Evolutionary conservation across 2,113 vertebrate genomes (phyloP).

Genomic region (Tragelaphus buxtoni): DNA sequence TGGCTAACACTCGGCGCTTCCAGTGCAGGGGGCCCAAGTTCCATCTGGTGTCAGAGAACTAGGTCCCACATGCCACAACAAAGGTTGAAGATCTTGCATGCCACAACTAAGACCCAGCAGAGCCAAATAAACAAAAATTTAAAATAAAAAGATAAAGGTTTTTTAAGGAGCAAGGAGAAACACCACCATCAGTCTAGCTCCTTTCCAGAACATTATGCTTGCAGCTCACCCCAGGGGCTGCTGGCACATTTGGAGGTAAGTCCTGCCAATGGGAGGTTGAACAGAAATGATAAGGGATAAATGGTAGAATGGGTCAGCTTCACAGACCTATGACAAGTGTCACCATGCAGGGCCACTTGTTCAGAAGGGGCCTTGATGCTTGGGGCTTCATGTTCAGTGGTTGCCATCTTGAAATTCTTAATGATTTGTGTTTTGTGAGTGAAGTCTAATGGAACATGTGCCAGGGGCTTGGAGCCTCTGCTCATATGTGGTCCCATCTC

Average conservation of each 20-base stretch:
- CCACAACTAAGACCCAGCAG: not conserved
- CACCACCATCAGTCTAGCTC: not conserved
- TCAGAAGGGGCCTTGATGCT: not conserved
- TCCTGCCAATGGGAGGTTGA: not conserved
- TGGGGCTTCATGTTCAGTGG: not conserved
- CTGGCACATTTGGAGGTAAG: not conserved
- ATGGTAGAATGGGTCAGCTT: not conserved
- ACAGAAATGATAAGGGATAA: not conserved
- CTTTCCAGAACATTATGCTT: not conserved
- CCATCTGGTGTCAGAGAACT: not conserved
- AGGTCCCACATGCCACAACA: not conserved
- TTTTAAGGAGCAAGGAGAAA: not conserved
- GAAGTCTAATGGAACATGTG: not conserved
- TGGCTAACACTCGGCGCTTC: not conserved
- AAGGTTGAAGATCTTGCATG: not conserved
- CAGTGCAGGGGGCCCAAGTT: not conserved
- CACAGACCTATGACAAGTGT: not conserved
- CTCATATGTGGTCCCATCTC: rapidly evolving
- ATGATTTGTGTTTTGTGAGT: not conserved
- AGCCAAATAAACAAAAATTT: not conserved
- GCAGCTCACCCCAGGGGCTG: not conserved
- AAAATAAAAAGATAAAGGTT: not conserved
- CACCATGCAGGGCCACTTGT: not conserved
- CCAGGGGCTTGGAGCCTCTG: not conserved
- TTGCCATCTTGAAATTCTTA: not conserved